These are phyloP conservation scores for Saccostrea cuccullata DNA, from an alignment of 1,140 invertebrate species.

Conservation along the genomic window DNA sequence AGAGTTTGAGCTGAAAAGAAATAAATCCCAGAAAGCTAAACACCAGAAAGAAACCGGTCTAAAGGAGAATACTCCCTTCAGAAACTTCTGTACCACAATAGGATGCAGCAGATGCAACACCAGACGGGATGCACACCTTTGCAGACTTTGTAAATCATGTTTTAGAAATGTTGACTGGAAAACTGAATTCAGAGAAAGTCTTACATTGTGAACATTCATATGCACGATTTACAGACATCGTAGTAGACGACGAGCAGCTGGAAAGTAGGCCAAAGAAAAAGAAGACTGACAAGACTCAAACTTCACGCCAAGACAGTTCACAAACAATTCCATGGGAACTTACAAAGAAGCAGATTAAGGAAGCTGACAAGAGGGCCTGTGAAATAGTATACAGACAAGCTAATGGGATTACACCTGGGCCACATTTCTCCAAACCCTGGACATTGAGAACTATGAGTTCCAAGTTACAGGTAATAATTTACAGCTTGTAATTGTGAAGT, in stretches of 20 bases:
- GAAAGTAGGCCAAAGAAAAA: not conserved
- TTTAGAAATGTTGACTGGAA: conserved; percentile 14
- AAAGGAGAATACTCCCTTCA: not conserved
- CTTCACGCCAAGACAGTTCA: not conserved
- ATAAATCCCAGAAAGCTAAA: conserved; percentile 7
- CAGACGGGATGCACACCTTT: conserved; percentile 32
- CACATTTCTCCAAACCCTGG: conserved; percentile 26
- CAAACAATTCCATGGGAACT: not conserved
- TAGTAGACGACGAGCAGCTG: not conserved
- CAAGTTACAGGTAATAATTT: conserved; percentile 18
- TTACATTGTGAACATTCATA: not conserved
- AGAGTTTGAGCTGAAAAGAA: conserved; percentile 9
- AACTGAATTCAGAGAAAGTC: not conserved
- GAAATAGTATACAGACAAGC: not conserved
- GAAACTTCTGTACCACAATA: conserved; percentile 4
- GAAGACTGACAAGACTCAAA: not conserved
- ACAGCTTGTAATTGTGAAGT: not conserved
- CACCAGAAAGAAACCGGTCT: conserved; percentile 6
- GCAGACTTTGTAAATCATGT: conserved; percentile 32
- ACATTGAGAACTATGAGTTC: conserved; percentile 30
- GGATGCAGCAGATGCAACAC: conserved; percentile 30
- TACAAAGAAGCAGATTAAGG: not conserved
- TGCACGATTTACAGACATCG: not conserved
- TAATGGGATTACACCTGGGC: conserved; percentile 9
- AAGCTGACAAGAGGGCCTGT: conserved; percentile 32